Base-by-base conservation (phyloP, 2,888 invertebrate genomes). In the Baccha elongata region DNA sequence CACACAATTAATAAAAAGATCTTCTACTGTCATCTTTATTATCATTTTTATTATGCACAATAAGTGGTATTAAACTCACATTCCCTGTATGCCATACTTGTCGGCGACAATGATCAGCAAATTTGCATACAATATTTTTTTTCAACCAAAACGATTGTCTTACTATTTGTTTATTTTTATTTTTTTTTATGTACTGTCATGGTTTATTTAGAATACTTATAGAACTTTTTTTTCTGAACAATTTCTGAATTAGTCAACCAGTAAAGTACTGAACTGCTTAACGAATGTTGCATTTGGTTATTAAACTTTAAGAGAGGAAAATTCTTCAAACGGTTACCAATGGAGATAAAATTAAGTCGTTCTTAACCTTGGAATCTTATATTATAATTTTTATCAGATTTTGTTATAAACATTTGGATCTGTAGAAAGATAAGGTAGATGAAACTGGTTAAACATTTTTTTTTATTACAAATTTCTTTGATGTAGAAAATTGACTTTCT, bases 61-160 rank as follows among this genome's bases (percentile, higher is more conserved):
- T 81, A 81, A 81, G 71, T 75, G 52, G 60, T 81, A 71, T 81
- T 75, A 69, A 80, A 81, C 81, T 81, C 75, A 71, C 75, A 81
- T 81, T 75, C 81, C 75, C 75, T 21, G 53, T 75, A 69, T 75
- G 65, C 71, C 72, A 71, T 62, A 72, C 40, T 42, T 40, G 81
- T 62, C 69, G 71, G 53, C 37, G n/a, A 71, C 71, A 60, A 71
- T 71, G 81, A 83, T 64, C 53, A 60, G 53, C 26, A 15, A 72
- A 83, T 83, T 83, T 83, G 76, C 65, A 83, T 83, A 76, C 26
- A 65, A 26, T n/a, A n/a, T 67, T 76, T 62, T 81, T 72, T 50
- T 46, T 19, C 48, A 17, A 48, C 62, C 71, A 52, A 71, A 81
- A 71, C 32, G 69, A 81, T 71, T 81, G 69, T 71, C 62, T 76